Conservation (phyloP, 2,888 invertebrate species). For the Oscheius onirici region DNA sequence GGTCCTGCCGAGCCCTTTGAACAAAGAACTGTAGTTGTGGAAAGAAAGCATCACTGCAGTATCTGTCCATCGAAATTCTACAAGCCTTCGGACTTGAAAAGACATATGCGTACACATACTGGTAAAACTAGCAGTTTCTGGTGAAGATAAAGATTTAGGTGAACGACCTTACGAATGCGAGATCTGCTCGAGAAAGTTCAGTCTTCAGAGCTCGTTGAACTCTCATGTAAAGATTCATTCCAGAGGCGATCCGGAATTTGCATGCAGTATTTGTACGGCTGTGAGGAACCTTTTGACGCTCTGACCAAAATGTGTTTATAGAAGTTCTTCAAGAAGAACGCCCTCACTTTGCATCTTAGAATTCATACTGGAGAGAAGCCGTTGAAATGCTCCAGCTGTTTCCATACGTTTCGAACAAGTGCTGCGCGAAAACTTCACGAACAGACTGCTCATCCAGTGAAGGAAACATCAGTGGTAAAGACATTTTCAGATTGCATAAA, state of each 20-base stretch:
- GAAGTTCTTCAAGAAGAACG: slow-evolving; percentile 38
- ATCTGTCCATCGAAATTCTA: slow-evolving; percentile 33
- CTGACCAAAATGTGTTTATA: slow-evolving; percentile 18
- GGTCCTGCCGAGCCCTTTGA: neutral
- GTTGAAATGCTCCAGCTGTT: slow-evolving; percentile 27
- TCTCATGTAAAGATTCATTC: slow-evolving; percentile 41
- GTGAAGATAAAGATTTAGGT: slow-evolving; percentile 35
- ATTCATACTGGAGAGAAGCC: slow-evolving; percentile 47
- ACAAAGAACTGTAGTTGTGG: neutral
- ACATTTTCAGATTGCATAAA: neutral
- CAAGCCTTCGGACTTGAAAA: slow-evolving; percentile 44
- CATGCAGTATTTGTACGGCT: slow-evolving; percentile 53
- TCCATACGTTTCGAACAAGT: slow-evolving; percentile 30
- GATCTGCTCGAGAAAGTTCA: slow-evolving; percentile 44
- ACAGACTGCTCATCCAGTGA: slow-evolving; percentile 1
- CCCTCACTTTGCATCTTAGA: slow-evolving; percentile 43
- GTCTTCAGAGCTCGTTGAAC: slow-evolving; percentile 39
- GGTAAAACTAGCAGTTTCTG: slow-evolving; percentile 23
- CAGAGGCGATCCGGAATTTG: slow-evolving; percentile 36
- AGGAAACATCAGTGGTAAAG: neutral
- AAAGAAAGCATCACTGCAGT: slow-evolving; percentile 28
- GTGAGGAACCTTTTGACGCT: slow-evolving; percentile 19
- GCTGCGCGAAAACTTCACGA: slow-evolving; percentile 26
- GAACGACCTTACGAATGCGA: slow-evolving; percentile 48
- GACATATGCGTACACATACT: slow-evolving; percentile 53